These are phyloP conservation scores for Trichogramma dendrolimi DNA, from an alignment of 2,888 invertebrate genomes.

Conservation along the genomic window DNA sequence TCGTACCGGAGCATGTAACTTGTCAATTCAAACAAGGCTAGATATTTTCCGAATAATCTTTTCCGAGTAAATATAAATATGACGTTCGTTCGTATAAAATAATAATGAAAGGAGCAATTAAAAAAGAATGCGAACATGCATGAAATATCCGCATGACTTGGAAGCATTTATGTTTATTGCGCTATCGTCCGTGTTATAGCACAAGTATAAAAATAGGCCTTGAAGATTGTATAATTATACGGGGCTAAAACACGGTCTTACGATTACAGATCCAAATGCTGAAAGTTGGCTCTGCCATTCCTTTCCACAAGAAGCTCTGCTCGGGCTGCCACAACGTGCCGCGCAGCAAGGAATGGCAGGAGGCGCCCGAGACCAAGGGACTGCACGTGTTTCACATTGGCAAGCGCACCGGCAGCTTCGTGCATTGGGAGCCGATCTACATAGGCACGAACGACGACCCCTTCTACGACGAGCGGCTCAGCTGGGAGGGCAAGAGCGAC, in stretches of 20 bases:
- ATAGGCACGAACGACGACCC: constrained; percentile 87
- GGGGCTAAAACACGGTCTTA: not conserved
- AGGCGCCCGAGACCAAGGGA: constrained; percentile 65
- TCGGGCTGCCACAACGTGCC: constrained; percentile 86
- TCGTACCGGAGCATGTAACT: too few relatives aligned
- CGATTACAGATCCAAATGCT: constrained; percentile 62
- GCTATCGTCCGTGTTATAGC: too few relatives aligned
- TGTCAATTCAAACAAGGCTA: too few relatives aligned
- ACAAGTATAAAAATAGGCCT: too few relatives aligned
- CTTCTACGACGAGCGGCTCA: constrained; percentile 83
- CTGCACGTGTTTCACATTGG: constrained; percentile 80
- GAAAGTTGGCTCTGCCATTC: constrained; percentile 74
- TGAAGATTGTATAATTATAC: too few relatives aligned
- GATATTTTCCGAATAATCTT: too few relatives aligned
- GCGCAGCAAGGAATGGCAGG: constrained; percentile 79
- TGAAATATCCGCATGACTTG: too few relatives aligned
- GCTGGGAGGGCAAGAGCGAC: constrained; percentile 93
- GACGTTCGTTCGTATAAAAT: too few relatives aligned
- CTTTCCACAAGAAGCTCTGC: constrained; percentile 87
- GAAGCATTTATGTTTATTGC: too few relatives aligned
- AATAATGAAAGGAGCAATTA: too few relatives aligned
- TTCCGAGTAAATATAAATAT: too few relatives aligned
- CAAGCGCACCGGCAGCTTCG: constrained; percentile 71
- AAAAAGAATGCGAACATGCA: too few relatives aligned
- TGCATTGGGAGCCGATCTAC: constrained; percentile 91